These are phyloP conservation scores for Drosophila ustulata DNA, from an alignment of 2,888 invertebrate species.

Conservation along the genomic window DNA sequence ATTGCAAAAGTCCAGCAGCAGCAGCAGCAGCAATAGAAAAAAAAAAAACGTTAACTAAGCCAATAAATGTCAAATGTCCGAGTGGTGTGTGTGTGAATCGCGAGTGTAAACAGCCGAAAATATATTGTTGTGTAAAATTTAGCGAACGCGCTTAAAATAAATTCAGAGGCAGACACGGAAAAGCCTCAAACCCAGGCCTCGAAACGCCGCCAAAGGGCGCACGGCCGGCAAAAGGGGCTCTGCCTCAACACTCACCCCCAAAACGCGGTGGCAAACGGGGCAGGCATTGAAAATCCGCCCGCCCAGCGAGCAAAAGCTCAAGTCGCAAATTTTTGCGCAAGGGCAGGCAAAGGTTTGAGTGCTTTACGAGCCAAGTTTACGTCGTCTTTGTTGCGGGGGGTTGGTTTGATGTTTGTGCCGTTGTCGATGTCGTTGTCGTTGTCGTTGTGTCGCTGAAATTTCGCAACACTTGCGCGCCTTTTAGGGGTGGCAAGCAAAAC, in stretches of 20 bases:
- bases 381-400: background rate
- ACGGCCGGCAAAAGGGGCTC: constrained; percentile 66
- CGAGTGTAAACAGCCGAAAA: background rate
- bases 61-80: constrained; percentile 60
- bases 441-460: constrained; percentile 46
- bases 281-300: constrained; percentile 41
- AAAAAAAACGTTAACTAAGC: constrained; percentile 33
- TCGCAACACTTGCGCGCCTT: constrained; percentile 76
- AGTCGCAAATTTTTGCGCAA: constrained; percentile 78
- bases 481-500: constrained; percentile 71
- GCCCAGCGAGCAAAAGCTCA: constrained; percentile 69
- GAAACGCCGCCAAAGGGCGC: constrained; percentile 56
- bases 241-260: constrained; percentile 4
- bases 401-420: constrained; percentile 37
- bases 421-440: too few species aligned
- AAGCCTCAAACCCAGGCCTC: constrained; percentile 67
- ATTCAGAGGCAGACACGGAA: constrained; percentile 76
- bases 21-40: background rate
- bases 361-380: constrained; percentile 33
- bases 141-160: constrained; percentile 75
- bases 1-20: constrained; percentile 37
- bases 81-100: constrained; percentile 28
- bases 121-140: constrained; percentile 28
- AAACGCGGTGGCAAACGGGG: background rate
- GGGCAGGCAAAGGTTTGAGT: constrained; percentile 69